Base-by-base conservation (phyloP, 2,888 invertebrate genomes). In the Lysandra coridon region DNA sequence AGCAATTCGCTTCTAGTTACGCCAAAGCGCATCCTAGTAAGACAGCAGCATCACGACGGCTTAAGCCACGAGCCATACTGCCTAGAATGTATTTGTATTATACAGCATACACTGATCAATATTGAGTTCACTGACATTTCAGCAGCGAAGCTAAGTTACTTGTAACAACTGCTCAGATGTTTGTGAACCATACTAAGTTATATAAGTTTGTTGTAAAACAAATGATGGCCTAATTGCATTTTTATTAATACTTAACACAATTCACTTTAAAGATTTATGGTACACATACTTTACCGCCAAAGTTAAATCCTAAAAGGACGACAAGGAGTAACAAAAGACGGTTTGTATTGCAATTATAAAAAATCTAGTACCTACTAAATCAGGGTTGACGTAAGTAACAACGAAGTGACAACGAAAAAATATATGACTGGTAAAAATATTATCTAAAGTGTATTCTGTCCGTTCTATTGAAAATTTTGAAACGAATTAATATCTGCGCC, bases 1-100 rank as follows among this genome's bases (percentile, higher is more conserved):
- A 86, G 81, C 87, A 85, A 86, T 86, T 88, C 84, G 94, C 94
- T 94, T 93, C 87, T 93, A 93, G 92, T 88, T 87, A 86, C 85
- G 86, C 90, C 90, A 88, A 90, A 88, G 89, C 87, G 92, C 92
- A 91, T 92, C 89, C 89, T 91, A 89, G 87, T 86, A 84, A 83
- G 87, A 89, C 87, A 87, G 88, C 89, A 89, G 90, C 92, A 92
- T 89, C 82, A 89, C 87, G 89, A 89, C 84, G 82, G 76, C 86
- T 92, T 82, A 84, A 86, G 87, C 87, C 88, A 90, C 88, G 83
- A 87, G 81, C 89, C 88, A 90, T 87, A 87, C 88, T 23, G 76
- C 76, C 30, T 76, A 53, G 14, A 76, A 10, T 53, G 76, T 76
- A 53, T 75, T 76, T 76, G 76, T 76, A 76, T 76, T 76, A 57